These are phyloP conservation scores for Recurvirostra avosetta DNA, from an alignment of 2,113 vertebrate genomes.

Conservation along the genomic window DNA sequence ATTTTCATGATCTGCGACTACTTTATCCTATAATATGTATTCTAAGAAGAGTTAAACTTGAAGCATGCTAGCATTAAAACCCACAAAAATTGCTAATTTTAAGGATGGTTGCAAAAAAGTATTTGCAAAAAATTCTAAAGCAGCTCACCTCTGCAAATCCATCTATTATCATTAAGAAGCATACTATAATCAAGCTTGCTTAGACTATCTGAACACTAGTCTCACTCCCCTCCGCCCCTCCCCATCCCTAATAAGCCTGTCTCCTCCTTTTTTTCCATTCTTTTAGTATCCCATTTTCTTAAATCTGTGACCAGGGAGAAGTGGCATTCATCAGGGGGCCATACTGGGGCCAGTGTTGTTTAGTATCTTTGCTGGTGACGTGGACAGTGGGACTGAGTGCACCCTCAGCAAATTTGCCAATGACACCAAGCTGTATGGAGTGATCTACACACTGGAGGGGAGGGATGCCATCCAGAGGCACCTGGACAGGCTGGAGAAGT, in stretches of 20 bases:
- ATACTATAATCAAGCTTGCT: neutral
- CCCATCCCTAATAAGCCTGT: rapidly evolving
- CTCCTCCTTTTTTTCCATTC: neutral
- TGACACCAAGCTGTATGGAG: no score
- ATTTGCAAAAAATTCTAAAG: neutral
- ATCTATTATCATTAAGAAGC: neutral
- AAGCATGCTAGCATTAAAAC: neutral
- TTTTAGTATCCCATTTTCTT: neutral
- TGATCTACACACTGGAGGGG: no score
- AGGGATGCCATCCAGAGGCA: no score
- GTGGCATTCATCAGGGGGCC: no score
- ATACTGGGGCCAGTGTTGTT: no score
- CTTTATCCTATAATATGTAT: neutral
- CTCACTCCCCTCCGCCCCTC: rapidly evolving
- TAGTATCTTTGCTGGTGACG: no score
- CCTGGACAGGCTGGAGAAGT: no score
- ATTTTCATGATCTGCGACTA: neutral
- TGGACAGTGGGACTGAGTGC: no score
- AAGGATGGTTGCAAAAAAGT: neutral
- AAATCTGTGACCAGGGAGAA: no score
- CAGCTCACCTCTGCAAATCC: neutral
- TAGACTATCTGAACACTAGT: neutral
- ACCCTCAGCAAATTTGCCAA: no score
- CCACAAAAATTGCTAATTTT: neutral
- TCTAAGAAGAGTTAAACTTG: neutral